Percentiles rank a stretch among this genome's conserved stretches.
Conservation (phyloP, 2,888 invertebrate genomes). For the Catocala fraxini region DNA sequence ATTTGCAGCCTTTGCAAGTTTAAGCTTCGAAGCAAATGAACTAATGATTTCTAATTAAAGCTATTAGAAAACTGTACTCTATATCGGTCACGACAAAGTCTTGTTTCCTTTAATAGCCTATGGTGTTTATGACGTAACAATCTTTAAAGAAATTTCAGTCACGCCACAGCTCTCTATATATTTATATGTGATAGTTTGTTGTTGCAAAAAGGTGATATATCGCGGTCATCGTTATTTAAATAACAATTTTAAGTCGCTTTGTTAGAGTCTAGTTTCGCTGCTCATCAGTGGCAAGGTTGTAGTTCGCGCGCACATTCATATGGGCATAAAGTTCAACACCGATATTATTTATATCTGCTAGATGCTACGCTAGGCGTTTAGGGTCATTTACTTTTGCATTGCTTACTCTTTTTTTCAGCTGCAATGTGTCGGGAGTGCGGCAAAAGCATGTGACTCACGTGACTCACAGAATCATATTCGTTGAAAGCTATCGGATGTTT, state of each 20-base stretch:
- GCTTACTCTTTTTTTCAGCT: constrained; percentile 66
- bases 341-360: constrained; percentile 79
- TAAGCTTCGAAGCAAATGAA: constrained; percentile 63
- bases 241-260: constrained; percentile 54
- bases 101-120: constrained; percentile 57
- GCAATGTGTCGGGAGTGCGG: constrained; percentile 52
- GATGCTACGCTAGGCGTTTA: constrained; percentile 74
- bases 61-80: constrained; percentile 67
- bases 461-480: constrained; percentile 38
- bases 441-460: constrained; percentile 49
- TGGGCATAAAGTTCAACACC: constrained; percentile 66
- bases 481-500: constrained; percentile 23
- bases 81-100: constrained; percentile 60
- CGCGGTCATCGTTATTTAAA: constrained; percentile 46
- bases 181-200: constrained; percentile 64
- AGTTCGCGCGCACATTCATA: constrained; percentile 48
- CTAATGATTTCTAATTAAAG: constrained; percentile 72
- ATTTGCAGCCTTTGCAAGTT: constrained; percentile 57
- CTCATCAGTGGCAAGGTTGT: constrained; percentile 32
- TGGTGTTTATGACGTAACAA: constrained; percentile 66
- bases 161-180: constrained; percentile 78
- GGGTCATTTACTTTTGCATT: constrained; percentile 76
- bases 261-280: constrained; percentile 56
- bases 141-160: constrained; percentile 73
- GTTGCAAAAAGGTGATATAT: constrained; percentile 58